Evolutionary conservation across 2,888 invertebrate genomes (phyloP), one percentile per base, ranked within the genome.

Genomic region (Mesoligia furuncula): DNA sequence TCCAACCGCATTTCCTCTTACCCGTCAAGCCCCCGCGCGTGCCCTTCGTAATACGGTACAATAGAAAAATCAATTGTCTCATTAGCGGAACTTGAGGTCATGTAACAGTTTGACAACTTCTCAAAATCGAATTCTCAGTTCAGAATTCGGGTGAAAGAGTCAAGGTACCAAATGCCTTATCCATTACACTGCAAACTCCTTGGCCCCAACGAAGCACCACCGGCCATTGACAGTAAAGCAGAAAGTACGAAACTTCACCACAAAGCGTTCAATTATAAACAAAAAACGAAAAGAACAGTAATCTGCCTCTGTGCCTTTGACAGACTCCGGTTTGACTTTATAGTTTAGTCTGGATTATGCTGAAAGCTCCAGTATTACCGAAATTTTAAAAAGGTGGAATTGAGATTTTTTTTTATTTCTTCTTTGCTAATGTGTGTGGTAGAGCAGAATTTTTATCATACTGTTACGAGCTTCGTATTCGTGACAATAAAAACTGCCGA

Each of bases 181-280:
- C 86, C 76, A 75, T 39, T 3, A 20, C 4, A 15, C 13, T 59
- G 24, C 0, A 11, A 9, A 45, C n/a, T 42, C 57, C 24, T 61
- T 20, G n/a, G 1, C 20, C 0, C 4, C 13, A 57, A 59, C 45
- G 45, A 85, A 74, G 77, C 84, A 84, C 83, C 81, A 85, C 89
- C 88, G 88, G 89, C 90, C 92, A 92, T 93, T 93, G 93, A 92
- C 92, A 92, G 91, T 89, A 89, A 91, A 93, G 51, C 69, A 71
- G 84, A 78, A 75, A 66, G 77, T 42, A 90, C 87, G 86, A 91
- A 94, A 94, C 92, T 86, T 79, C 71, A 80, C 88, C 92, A 93
- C 94, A 95, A 95, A 95, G 95, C 93, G 89, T 90, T 91, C 92
- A 94, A 94, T 94, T 92, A 93, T 91, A 93, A 93, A 92, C 92